Conservation (phyloP, 2,888 invertebrate genomes). For the Neoitamus cyanurus region DNA sequence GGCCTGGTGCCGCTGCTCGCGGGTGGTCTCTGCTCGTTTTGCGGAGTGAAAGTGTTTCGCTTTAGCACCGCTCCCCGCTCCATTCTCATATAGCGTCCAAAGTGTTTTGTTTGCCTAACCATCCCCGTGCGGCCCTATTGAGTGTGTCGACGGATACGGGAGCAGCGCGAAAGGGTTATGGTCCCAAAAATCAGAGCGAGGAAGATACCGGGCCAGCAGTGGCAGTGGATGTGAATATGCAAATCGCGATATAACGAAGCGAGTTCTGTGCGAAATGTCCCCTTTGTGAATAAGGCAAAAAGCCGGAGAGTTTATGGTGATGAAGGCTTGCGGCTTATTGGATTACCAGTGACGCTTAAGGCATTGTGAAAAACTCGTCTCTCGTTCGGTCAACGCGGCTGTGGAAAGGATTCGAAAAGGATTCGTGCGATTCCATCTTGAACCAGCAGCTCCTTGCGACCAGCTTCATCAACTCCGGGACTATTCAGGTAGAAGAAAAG, state of each 20-base stretch:
- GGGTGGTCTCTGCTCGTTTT: background rate
- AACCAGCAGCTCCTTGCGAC: background rate
- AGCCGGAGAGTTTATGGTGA: background rate
- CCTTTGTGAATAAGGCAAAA: constrained; percentile 10
- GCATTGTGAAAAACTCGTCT: background rate
- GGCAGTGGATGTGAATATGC: constrained; percentile 20
- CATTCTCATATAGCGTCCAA: background rate
- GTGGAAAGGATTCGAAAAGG: background rate
- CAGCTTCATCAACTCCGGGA: background rate
- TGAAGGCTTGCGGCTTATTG: constrained; percentile 7
- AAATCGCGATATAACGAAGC: constrained; percentile 32
- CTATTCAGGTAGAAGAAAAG: constrained; percentile 29
- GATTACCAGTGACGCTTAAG: constrained; percentile 30
- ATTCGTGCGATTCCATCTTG: background rate
- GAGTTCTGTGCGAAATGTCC: constrained; percentile 3
- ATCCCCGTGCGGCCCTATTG: background rate
- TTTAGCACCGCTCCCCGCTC: background rate
- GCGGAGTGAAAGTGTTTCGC: constrained; percentile 17
- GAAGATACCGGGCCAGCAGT: background rate
- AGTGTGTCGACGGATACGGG: background rate
- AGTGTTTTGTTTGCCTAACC: background rate
- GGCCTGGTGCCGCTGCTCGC: background rate
- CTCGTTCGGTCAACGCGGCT: background rate
- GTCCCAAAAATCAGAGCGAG: background rate
- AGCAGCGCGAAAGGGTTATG: constrained; percentile 13